Evolutionary conservation across 1,140 invertebrate species (phyloP).

Genomic region (Zaprionus tsacasi): DNA sequence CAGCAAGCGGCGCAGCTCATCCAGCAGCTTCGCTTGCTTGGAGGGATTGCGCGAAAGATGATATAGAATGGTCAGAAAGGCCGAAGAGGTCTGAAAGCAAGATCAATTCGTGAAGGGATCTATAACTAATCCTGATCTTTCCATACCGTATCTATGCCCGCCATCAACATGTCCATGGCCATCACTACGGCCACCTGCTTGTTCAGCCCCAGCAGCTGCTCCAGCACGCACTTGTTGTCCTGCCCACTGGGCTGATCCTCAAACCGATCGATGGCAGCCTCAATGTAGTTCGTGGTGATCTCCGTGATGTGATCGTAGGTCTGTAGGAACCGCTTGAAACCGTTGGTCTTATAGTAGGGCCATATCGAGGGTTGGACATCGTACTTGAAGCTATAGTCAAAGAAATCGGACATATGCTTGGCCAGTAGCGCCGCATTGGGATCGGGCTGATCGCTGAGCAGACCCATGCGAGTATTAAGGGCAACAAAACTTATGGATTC

Average conservation of each 20-base stretch:
- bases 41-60: constrained; percentile 85
- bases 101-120: too few relatives aligned
- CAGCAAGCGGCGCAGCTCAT: constrained; percentile 84
- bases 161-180: constrained; percentile 90
- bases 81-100: constrained; percentile 73
- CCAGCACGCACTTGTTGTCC: constrained; percentile 85
- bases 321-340: constrained; percentile 86
- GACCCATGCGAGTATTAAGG: constrained; percentile 84
- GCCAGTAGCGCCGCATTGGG: constrained; percentile 85
- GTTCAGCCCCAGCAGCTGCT: constrained; percentile 87
- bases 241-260: constrained; percentile 84
- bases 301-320: constrained; percentile 81
- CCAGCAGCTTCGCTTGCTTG: constrained; percentile 85
- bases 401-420: constrained; percentile 86
- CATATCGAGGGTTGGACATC: constrained; percentile 88
- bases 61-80: constrained; percentile 65
- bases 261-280: constrained; percentile 75
- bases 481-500: constrained; percentile 89
- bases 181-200: constrained; percentile 87
- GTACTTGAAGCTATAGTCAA: constrained; percentile 84
- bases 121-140: too few relatives aligned
- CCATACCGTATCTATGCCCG: constrained; percentile 89
- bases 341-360: constrained; percentile 86
- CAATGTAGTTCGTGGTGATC: constrained; percentile 66
- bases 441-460: constrained; percentile 85